Evolutionary conservation across 2,888 invertebrate species (phyloP), one percentile per base, ranked within the genome.

Genomic region (Sussaba pulchella): DNA sequence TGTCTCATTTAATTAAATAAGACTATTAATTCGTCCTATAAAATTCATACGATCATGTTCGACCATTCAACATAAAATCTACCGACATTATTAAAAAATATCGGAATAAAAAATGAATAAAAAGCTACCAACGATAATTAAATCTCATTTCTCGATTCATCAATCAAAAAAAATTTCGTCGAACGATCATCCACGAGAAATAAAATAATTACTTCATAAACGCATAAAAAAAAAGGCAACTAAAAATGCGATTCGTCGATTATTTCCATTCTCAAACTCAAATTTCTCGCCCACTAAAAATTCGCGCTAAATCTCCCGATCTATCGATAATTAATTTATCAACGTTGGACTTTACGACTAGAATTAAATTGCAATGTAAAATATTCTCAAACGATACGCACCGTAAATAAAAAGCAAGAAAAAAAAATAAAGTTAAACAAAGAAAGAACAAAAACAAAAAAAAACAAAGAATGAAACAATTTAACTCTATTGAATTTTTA

Each of bases 381-480:
- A 88, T 90, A 88, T 81, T 88, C 87, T 87, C 87, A 86, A n/a
- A 89, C 87, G 85, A 89, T 88, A 89, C 88, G 88, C 87, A 88
- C 87, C 87, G 85, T 88, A 86, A 54, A 54, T n/a, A 26, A n/a
- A 54, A 50, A 50, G 31, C 2, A 31, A 31, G 31, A 31, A 31
- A 31, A 31, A 31, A 31, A 5, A n/a, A n/a, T n/a, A n/a, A n/a
- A n/a, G n/a, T n/a, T n/a, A n/a, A n/a, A n/a, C n/a, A n/a, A n/a
- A n/a, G n/a, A n/a, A n/a, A n/a, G n/a, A n/a, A n/a, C n/a, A n/a
- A n/a, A n/a, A n/a, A n/a, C n/a, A n/a, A n/a, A n/a, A n/a, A n/a
- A n/a, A n/a, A n/a, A n/a, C n/a, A n/a, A n/a, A 17, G 8, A 21
- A 21, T 21, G 4, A 19, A 73, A 81, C 64, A 41, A 75, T 80